Conservation (phyloP, 2,797 vertebrate genomes). For the Pygocentrus nattereri region DNA sequence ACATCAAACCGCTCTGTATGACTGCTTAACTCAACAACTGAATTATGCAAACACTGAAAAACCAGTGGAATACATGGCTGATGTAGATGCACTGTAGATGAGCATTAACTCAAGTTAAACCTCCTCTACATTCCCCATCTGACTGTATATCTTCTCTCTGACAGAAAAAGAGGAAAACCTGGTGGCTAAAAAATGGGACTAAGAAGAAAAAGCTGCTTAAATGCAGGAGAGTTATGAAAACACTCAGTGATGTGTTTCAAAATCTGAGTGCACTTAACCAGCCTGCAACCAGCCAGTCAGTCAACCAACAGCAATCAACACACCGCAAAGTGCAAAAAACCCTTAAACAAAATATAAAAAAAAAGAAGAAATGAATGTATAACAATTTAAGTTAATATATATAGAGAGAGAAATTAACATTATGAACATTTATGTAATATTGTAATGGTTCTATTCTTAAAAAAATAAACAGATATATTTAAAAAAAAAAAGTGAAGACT, state of each 20-base stretch:
- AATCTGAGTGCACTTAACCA: slow-evolving; percentile 36
- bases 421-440: slow-evolving; percentile 73
- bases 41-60: no score
- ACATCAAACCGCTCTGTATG: no score
- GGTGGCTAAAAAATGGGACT: slow-evolving; percentile 68
- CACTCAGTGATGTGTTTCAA: slow-evolving; percentile 6
- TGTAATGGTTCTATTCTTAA: slow-evolving; percentile 79
- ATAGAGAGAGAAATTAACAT: slow-evolving; percentile 77
- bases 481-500: slow-evolving; percentile 52
- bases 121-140: slow-evolving; percentile 4
- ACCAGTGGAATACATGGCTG: neutral
- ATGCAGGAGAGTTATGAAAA: slow-evolving; percentile 30
- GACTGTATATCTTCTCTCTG: slow-evolving; percentile 13
- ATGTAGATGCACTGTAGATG: neutral
- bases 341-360: slow-evolving; percentile 53
- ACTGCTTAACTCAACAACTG: no score
- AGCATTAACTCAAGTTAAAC: neutral
- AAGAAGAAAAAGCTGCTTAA: slow-evolving; percentile 25
- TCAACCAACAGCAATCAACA: slow-evolving; percentile 46
- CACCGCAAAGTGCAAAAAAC: slow-evolving; percentile 63
- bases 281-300: slow-evolving; percentile 55
- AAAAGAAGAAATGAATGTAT: slow-evolving; percentile 67
- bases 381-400: slow-evolving; percentile 72
- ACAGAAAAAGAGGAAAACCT: slow-evolving; percentile 68
- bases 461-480: slow-evolving; percentile 78